phyloP scores from a whole-genome alignment of 2,797 vertebrate genomes.

The Crotalus adamanteus region DNA sequence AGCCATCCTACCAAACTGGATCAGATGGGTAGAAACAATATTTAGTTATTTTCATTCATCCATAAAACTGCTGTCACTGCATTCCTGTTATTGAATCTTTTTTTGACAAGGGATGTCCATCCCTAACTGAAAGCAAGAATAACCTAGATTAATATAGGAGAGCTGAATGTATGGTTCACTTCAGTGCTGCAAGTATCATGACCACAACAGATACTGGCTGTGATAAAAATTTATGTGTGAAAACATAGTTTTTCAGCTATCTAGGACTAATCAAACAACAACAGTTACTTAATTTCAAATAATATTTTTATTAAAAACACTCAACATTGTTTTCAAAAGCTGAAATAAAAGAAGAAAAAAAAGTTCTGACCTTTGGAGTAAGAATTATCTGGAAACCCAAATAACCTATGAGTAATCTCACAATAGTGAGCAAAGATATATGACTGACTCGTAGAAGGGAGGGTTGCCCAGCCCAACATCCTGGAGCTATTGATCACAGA shows the following conservation, averaged over 20 bases:
- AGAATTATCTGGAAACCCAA: background rate
- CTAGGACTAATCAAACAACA: background rate
- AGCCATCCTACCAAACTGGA: background rate
- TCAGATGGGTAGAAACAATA: background rate
- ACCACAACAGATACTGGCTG: background rate
- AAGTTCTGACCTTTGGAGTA: background rate
- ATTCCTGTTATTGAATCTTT: background rate
- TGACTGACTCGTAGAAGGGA: background rate
- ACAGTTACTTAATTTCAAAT: background rate
- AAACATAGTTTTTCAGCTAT: background rate
- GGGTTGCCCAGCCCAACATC: background rate
- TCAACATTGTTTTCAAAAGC: background rate
- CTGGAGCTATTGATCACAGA: background rate
- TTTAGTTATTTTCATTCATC: background rate
- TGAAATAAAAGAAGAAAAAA: background rate
- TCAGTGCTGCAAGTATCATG: background rate
- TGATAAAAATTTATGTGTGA: background rate
- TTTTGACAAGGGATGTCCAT: background rate
- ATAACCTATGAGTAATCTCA: background rate
- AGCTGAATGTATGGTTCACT: background rate
- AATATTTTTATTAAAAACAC: background rate
- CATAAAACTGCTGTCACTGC: background rate
- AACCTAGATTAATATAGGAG: background rate
- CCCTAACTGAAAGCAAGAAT: background rate
- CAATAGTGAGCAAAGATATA: background rate